Percentiles rank a stretch among this genome's conserved stretches.
Evolutionary conservation across 2,888 invertebrate genomes (phyloP).

Genomic region (Cabera pusaria): DNA sequence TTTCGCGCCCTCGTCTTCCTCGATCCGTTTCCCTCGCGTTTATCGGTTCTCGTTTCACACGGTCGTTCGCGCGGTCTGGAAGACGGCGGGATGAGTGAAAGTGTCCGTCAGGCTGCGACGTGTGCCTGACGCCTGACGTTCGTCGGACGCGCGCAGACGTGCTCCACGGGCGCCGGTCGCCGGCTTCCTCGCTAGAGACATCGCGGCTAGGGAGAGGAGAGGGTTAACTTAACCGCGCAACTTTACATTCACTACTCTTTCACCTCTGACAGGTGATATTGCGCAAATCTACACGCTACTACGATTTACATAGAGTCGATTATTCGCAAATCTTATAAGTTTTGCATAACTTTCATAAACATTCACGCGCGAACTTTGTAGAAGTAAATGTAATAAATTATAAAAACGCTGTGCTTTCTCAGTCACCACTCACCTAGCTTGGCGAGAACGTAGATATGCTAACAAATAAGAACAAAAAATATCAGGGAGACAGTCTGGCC

Average conservation of each 20-base stretch:
- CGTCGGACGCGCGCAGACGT: slow-evolving; percentile 55
- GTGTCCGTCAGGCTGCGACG: slow-evolving; percentile 51
- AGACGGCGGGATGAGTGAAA: slow-evolving; percentile 59
- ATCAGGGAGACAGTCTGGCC: slow-evolving; percentile 44
- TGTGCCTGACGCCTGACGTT: no score
- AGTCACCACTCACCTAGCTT: no score
- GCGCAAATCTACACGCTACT: slow-evolving; percentile 48
- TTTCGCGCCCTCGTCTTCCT: slow-evolving; percentile 64
- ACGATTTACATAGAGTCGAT: slow-evolving; percentile 40
- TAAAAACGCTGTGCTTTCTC: no score
- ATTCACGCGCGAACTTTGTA: slow-evolving; percentile 41
- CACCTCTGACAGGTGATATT: slow-evolving; percentile 52
- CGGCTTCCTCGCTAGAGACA: slow-evolving; percentile 45
- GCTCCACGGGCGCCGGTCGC: slow-evolving; percentile 40
- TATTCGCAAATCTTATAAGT: slow-evolving; percentile 23
- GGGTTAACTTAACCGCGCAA: slow-evolving; percentile 69
- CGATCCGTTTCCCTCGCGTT: slow-evolving; percentile 64
- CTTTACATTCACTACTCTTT: slow-evolving; percentile 58
- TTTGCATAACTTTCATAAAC: slow-evolving; percentile 53
- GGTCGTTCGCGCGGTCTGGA: slow-evolving; percentile 62
- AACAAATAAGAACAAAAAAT: slow-evolving; percentile 51
- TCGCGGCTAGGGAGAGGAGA: no score
- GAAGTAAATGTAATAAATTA: no score
- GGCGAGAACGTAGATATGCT: slow-evolving; percentile 1
- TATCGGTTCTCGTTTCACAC: slow-evolving; percentile 68